Base-by-base conservation (phyloP, 1,140 invertebrate genomes). In the Macrotrachela quadricornifera region DNA sequence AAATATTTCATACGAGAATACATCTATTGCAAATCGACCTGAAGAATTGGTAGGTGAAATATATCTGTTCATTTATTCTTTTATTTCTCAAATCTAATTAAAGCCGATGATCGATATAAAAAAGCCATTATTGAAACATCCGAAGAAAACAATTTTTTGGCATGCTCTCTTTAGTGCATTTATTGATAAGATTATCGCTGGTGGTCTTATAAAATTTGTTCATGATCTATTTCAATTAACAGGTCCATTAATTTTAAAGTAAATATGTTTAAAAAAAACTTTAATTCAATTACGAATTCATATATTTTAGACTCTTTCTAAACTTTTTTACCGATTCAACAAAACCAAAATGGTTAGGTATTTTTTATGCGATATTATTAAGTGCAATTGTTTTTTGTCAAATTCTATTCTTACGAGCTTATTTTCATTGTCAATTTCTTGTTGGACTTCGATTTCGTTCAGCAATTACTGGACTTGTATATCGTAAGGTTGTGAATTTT, bases 381-480 rank as follows among this genome's bases (percentile, higher is more conserved):
- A 30, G 21, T 30, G 8, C 21, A 30, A 4, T 30, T 30, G 21
- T 30, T 8, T 30, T 30, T 30, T 30, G 83, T 14, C 86, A 94
- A 71, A 92, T 88, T 0, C 63, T 96, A 46, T 70, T 94, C 9
- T 67, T 91, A 42, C 67, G 69, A 49, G 66, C 68, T 51, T 71
- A 71, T 57, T 71, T 70, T 55, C 67, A 69, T 43, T 46, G 58
- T 18, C 62, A 60, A 51, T 58, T 63, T 13, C 70, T 88, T 40
- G 80, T 92, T 18, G 90, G 87, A 10, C 78, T 95, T 72, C 76
- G 83, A 42, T 80, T 96, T 56, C 73, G 90, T 55, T 91, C 88
- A 0, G 80, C 85, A 0, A 71, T 97, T 17, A 87, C 90, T 10
- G 83, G 85, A 58, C 79, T 87, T 48, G 84, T 97, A 58, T 97